These are phyloP conservation scores for Clamator glandarius DNA, from an alignment of 2,797 vertebrate species.

Conservation along the genomic window DNA sequence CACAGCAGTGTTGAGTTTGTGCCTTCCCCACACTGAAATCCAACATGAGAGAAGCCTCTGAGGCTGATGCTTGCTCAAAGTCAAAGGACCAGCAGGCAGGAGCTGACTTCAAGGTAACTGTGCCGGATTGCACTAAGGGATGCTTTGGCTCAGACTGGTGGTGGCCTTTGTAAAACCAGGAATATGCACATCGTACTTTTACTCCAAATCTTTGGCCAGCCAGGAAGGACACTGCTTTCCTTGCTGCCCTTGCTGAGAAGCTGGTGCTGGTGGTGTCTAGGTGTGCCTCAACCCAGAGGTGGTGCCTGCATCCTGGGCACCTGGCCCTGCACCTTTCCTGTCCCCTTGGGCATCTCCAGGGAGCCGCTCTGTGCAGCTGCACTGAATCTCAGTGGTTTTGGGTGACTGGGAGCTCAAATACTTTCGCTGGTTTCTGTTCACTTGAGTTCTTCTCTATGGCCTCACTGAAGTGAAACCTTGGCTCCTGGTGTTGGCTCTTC, in stretches of 20 bases:
- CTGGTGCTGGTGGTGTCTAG: background rate
- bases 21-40: background rate
- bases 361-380: background rate
- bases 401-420: background rate
- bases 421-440: constrained; percentile 66
- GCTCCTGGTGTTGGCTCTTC: background rate
- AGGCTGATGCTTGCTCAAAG: background rate
- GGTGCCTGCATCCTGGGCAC: fast-evolving
- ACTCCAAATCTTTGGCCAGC: background rate
- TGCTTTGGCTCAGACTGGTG: background rate
- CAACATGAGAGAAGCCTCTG: fast-evolving
- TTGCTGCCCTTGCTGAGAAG: fast-evolving
- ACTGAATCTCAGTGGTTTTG: background rate
- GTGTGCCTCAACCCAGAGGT: fast-evolving
- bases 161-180: background rate
- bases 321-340: fast-evolving
- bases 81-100: background rate
- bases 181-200: background rate
- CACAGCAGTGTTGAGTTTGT: background rate
- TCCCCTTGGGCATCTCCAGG: fast-evolving
- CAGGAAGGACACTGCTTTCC: background rate
- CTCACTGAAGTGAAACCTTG: constrained; percentile 39
- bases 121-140: background rate
- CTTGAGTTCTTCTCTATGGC: constrained; percentile 29
- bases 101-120: background rate